Conservation (phyloP, 2,113 vertebrate genomes). For the Oenanthe oenanthe region DNA sequence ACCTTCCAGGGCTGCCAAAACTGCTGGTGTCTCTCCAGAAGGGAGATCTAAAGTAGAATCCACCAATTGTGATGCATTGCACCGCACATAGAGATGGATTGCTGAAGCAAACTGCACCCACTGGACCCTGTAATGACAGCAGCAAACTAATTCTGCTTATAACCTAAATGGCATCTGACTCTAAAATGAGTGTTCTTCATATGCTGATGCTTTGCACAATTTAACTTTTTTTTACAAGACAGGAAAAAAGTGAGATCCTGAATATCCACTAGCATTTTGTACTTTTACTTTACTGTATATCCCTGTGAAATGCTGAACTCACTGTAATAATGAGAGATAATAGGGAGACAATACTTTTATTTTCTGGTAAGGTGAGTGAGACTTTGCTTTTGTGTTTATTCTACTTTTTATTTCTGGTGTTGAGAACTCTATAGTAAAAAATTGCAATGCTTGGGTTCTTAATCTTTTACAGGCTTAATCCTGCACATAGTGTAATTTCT, state of each 20-base stretch:
- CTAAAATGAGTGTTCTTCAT: neutral
- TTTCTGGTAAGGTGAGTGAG: neutral
- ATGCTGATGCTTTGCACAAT: neutral
- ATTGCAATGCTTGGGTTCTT: neutral
- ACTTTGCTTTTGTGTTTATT: neutral
- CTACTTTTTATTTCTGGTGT: neutral
- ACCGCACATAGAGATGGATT: neutral
- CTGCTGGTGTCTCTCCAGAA: neutral
- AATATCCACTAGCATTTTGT: neutral
- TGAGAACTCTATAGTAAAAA: neutral
- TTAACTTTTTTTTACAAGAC: neutral
- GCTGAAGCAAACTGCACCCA: slow-evolving; percentile 6
- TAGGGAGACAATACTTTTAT: neutral
- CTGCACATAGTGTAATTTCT: neutral
- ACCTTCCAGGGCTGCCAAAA: neutral
- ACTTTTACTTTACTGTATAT: neutral
- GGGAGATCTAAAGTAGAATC: neutral
- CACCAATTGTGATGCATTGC: neutral
- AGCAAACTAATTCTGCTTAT: neutral
- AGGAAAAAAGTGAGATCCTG: fast-evolving
- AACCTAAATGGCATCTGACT: neutral
- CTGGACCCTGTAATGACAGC: slow-evolving; percentile 17
- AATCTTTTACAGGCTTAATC: neutral
- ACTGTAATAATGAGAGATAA: neutral
- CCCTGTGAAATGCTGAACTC: neutral